Evolutionary conservation across 2,888 invertebrate genomes (phyloP).

Genomic region (Agonopterix arenella): DNA sequence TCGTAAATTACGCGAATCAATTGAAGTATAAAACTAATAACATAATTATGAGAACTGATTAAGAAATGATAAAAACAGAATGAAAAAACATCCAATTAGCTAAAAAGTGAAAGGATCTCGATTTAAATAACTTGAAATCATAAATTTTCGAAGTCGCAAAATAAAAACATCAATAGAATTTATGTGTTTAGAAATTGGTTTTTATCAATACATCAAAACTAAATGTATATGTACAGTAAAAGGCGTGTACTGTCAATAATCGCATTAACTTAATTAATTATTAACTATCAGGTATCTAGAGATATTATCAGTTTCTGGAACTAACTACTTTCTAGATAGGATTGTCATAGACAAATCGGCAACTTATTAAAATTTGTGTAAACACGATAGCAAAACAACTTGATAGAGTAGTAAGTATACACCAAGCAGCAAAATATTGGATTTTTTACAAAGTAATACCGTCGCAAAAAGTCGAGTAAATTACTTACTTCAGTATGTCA

Average conservation of each 20-base stretch:
- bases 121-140: conserved; percentile 22
- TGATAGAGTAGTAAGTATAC: too few species aligned
- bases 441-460: too few species aligned
- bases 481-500: too few species aligned
- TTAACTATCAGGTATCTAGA: neutral
- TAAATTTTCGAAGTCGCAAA: conserved; percentile 14
- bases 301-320: neutral
- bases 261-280: conserved; percentile 18
- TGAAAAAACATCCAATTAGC: conserved; percentile 4
- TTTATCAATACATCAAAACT: conserved; percentile 8
- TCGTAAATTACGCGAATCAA: neutral
- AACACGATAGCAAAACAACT: too few species aligned
- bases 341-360: too few species aligned
- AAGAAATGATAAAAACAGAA: conserved; percentile 4
- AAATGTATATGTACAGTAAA: conserved; percentile 20
- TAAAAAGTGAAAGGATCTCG: conserved; percentile 28
- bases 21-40: neutral
- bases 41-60: conserved; percentile 4
- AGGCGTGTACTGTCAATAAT: conserved; percentile 18
- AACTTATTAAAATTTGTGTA: too few species aligned
- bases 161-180: conserved; percentile 36
- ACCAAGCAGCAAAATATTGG: too few species aligned
- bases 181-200: conserved; percentile 44
- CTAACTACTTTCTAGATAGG: neutral
- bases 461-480: too few species aligned